phyloP scores from a whole-genome alignment of 2,797 vertebrate species.

The Coluber constrictor region DNA sequence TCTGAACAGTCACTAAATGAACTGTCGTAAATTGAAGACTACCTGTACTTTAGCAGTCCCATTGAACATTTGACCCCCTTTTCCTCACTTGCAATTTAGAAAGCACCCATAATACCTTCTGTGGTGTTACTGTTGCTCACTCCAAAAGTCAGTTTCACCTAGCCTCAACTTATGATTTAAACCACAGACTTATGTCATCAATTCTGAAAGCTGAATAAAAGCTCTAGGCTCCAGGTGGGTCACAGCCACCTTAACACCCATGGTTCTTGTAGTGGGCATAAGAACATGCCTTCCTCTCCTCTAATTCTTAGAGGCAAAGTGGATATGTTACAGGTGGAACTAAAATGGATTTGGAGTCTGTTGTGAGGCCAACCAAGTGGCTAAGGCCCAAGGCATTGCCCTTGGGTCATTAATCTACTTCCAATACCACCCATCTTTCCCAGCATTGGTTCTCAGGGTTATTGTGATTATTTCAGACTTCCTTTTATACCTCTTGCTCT shows the following conservation, averaged over 20 bases:
- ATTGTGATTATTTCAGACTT: not conserved
- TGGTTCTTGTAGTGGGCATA: not conserved
- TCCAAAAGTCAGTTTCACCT: not conserved
- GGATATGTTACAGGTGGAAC: not conserved
- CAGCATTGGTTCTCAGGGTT: not conserved
- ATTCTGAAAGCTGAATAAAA: not conserved
- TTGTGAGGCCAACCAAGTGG: not conserved
- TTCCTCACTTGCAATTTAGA: not conserved
- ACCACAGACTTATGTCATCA: not conserved
- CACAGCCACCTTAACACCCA: not conserved
- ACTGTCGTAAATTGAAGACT: not conserved
- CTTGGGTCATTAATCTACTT: not conserved
- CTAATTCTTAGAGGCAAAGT: not conserved
- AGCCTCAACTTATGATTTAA: not conserved
- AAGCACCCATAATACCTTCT: not conserved
- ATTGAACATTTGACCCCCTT: not conserved
- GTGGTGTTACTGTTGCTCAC: not conserved
- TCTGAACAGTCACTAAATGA: not conserved
- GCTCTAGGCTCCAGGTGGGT: not conserved
- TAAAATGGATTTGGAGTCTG: not conserved
- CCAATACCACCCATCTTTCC: not conserved
- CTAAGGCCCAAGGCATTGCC: not conserved
- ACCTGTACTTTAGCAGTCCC: too few relatives aligned
- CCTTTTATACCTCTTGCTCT: not conserved
- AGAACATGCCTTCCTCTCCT: not conserved